Base-by-base conservation (phyloP, 2,888 invertebrate genomes). In the Nemapogon koenigi region DNA sequence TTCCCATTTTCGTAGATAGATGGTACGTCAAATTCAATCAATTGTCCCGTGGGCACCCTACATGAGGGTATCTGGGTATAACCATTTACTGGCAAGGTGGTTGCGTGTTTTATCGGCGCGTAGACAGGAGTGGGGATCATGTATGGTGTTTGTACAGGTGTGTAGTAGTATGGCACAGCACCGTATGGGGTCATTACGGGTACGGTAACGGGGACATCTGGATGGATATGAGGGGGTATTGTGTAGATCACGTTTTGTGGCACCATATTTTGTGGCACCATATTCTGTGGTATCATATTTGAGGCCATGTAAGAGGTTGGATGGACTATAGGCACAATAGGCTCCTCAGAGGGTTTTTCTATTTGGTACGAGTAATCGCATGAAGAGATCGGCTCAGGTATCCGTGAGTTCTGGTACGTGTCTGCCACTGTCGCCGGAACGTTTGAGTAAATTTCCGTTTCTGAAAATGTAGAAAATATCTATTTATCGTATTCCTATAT, bases 21-120 rank as follows among this genome's bases (percentile, higher is more conserved):
- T 0, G 81, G 62, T 30, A 73, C 45, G 35, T 88, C 88, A 11
- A 88, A 49, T 53, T 88, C 88, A 44, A 89, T 88, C 8, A 89
- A 59, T 50, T 86, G 85, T 1, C 70, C 88, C 0, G 87, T 88
- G 0, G 88, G 88, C 6, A 88, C 85, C 10, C 80, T 47, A 0
- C 79, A 67, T 0, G 63, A 49, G 22, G 58, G 44, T 13, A 71
- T 57, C 43, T 44, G 45, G 0, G 73, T 73, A 50, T 70, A 81
- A 0, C 81, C 82, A 42, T 82, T 82, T 0, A 80, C 51, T 1
- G 78, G 69, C 1, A 79, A 59, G 7, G 64, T 73, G 1, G 64
- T 60, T 0, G 78, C 80, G 28, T 79, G 78, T 54, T 75, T 76
- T 32, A 79, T 66, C 0, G 73, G 65, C 0, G 72, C 65, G 45